Conservation (phyloP, 2,113 vertebrate species). For the Chamaetylas fuelleborni region DNA sequence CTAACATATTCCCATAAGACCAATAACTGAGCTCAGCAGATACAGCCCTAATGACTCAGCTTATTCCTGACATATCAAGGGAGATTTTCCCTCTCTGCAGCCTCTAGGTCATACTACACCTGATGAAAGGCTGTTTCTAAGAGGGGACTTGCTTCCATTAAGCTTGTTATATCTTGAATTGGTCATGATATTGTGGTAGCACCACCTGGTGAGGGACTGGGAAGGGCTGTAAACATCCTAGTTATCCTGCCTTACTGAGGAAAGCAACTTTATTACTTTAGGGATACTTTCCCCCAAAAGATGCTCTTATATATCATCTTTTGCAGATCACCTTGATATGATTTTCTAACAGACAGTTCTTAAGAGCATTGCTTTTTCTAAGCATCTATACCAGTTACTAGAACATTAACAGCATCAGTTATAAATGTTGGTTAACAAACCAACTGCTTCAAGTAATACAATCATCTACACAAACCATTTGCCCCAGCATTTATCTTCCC, state of each 20-base stretch:
- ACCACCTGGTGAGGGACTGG: neutral
- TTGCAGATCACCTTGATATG: neutral
- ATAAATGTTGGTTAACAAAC: neutral
- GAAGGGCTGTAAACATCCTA: neutral
- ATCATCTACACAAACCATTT: neutral
- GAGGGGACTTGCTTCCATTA: neutral
- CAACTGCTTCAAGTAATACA: neutral
- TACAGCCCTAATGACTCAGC: neutral
- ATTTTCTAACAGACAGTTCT: neutral
- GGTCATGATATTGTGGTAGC: neutral
- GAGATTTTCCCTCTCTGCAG: neutral
- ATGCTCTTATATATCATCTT: neutral
- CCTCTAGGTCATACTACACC: neutral
- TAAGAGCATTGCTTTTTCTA: neutral
- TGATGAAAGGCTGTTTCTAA: neutral
- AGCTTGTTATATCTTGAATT: neutral
- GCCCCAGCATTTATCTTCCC: neutral
- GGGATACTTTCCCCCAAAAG: neutral
- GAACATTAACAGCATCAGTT: neutral
- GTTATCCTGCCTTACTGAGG: neutral
- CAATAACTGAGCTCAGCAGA: neutral
- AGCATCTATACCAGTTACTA: neutral
- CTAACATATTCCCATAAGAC: neutral
- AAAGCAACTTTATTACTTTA: neutral
- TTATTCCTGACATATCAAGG: neutral